These are phyloP conservation scores for Echeneis naucrates DNA, from an alignment of 2,797 vertebrate species.

Conservation along the genomic window DNA sequence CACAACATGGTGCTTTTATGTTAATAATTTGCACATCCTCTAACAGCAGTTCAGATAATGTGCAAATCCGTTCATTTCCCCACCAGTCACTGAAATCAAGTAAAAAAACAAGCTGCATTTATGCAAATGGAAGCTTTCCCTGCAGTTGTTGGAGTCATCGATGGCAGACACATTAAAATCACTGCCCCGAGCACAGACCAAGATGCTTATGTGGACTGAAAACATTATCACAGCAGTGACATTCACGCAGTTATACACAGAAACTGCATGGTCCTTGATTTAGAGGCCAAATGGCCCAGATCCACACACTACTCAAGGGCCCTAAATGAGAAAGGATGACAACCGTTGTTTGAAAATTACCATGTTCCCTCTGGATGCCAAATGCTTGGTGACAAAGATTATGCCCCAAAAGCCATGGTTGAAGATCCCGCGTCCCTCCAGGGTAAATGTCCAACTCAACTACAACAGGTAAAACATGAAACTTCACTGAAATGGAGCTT, in stretches of 20 bases:
- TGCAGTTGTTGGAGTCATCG: background rate
- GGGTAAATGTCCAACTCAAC: no score
- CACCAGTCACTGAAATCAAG: background rate
- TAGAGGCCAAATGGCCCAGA: background rate
- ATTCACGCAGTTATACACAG: background rate
- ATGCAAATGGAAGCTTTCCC: background rate
- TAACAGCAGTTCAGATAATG: background rate
- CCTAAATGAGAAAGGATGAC: background rate
- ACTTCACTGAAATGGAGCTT: no score
- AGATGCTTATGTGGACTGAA: background rate
- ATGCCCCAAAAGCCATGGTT: background rate
- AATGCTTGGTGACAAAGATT: background rate
- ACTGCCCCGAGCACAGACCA: background rate
- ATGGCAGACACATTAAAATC: background rate
- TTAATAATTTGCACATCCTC: no score
- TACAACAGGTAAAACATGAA: no score
- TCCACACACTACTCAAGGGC: background rate
- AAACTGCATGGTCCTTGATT: background rate
- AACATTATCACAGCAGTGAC: background rate
- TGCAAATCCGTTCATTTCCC: background rate
- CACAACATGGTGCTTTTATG: no score
- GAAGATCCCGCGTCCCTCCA: background rate
- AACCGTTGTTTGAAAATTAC: background rate
- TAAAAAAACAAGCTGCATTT: background rate
- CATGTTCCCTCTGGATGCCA: background rate